phyloP scores from a whole-genome alignment of 2,888 invertebrate species.

The Chrysina gloriosa region DNA sequence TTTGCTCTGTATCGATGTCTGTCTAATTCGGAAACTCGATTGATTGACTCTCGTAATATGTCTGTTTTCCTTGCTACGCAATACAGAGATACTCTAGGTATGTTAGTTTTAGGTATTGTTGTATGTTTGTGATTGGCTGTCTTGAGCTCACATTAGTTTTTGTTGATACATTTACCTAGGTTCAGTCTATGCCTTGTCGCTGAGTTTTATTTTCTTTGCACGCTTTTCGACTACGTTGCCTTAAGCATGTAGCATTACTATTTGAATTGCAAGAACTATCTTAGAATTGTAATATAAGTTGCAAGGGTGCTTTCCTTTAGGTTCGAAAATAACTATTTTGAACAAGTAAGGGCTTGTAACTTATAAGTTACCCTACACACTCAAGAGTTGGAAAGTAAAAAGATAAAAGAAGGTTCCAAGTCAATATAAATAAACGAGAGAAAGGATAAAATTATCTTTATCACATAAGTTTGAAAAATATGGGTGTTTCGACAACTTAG shows the following conservation, averaged over 20 bases:
- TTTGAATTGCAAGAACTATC: not conserved
- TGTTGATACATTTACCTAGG: constrained; percentile 57
- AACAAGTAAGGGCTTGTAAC: too few species aligned
- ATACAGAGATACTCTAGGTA: constrained; percentile 66
- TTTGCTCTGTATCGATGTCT: constrained; percentile 34
- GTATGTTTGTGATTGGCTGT: constrained; percentile 44
- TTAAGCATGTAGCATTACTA: constrained; percentile 4
- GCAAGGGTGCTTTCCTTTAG: too few species aligned
- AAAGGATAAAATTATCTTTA: too few species aligned
- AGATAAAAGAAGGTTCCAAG: too few species aligned
- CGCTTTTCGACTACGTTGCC: constrained; percentile 10
- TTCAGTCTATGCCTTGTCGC: constrained; percentile 55
- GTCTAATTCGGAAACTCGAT: constrained; percentile 36
- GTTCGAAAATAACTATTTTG: too few species aligned
- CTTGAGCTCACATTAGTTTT: constrained; percentile 40
- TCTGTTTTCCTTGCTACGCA: constrained; percentile 63
- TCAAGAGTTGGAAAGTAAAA: too few species aligned
- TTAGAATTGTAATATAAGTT: not conserved
- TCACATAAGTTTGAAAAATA: too few species aligned
- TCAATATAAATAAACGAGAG: too few species aligned
- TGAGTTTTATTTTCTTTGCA: constrained; percentile 36
- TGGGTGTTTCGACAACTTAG: too few species aligned
- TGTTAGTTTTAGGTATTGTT: constrained; percentile 56
- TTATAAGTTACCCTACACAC: too few species aligned
- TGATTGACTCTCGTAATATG: constrained; percentile 54